Evolutionary conservation across 2,113 vertebrate genomes (phyloP).

Genomic region (Rhombomys opimus): DNA sequence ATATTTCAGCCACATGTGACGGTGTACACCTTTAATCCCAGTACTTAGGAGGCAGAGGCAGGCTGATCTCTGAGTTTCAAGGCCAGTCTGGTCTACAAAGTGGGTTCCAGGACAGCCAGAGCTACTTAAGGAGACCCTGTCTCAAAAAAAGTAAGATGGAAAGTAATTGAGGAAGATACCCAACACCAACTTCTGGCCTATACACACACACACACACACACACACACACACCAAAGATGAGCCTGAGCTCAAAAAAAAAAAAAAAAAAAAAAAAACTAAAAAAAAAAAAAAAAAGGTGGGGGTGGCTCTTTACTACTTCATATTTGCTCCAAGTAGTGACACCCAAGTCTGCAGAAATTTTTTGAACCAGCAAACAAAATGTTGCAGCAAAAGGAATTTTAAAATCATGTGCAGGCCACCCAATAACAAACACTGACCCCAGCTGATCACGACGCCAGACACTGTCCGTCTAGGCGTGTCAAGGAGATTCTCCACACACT

Average conservation of each 20-base stretch:
- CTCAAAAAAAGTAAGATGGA: neutral
- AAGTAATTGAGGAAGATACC: no score
- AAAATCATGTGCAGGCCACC: neutral
- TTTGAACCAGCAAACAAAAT: constrained; percentile 10
- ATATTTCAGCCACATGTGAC: neutral
- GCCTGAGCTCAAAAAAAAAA: no score
- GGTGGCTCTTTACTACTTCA: neutral
- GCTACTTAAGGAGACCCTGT: neutral
- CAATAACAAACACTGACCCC: neutral
- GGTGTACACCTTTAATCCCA: neutral
- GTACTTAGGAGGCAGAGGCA: neutral
- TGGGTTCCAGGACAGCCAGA: neutral
- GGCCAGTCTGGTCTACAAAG: neutral
- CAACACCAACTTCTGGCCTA: no score
- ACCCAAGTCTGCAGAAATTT: neutral
- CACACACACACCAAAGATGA: no score
- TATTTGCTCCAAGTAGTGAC: constrained; percentile 13
- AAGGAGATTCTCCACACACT: neutral
- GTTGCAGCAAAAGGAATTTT: neutral
- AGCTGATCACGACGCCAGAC: constrained; percentile 5
- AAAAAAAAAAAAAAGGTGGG: neutral
- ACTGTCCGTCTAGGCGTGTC: neutral
- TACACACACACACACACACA: no score
- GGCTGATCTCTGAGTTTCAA: neutral
- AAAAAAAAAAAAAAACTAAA: no score